A percentile compares a stretch with the other conserved stretches of the same genome.
Evolutionary conservation across 2,797 vertebrate species (phyloP).

Genomic region (Cuculus canorus): DNA sequence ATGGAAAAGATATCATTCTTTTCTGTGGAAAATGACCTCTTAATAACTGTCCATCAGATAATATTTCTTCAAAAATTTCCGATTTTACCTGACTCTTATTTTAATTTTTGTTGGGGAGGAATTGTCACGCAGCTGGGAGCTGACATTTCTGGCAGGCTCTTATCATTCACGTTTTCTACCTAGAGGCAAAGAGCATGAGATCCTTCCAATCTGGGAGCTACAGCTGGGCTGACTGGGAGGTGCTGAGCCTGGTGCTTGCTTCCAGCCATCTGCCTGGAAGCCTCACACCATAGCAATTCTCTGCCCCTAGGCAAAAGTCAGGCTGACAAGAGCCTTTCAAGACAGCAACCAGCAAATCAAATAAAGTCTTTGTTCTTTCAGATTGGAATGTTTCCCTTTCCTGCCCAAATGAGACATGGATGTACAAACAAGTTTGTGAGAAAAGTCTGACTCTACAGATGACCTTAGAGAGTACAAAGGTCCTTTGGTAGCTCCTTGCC

Average conservation of each 20-base stretch:
- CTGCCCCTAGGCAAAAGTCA: constrained; percentile 52
- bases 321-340: constrained; percentile 67
- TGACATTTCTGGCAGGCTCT: constrained; percentile 66
- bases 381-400: constrained; percentile 66
- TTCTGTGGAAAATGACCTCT: background rate
- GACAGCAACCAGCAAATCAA: constrained; percentile 58
- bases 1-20: constrained; percentile 6
- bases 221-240: constrained; percentile 50
- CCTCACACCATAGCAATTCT: constrained; percentile 50
- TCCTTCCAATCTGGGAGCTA: constrained; percentile 63
- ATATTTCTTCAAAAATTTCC: constrained; percentile 14
- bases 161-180: constrained; percentile 61
- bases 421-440: constrained; percentile 69
- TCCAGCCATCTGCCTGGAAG: constrained; percentile 68
- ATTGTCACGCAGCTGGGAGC: constrained; percentile 50
- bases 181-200: constrained; percentile 59
- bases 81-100: constrained; percentile 55
- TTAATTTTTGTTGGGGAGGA: constrained; percentile 41
- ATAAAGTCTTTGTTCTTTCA: constrained; percentile 63
- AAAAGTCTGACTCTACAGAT: constrained; percentile 51
- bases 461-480: constrained; percentile 49
- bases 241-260: constrained; percentile 29
- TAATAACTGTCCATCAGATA: constrained; percentile 41
- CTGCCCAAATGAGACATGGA: constrained; percentile 53
- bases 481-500: constrained; percentile 43